A percentile compares a stretch with the other conserved stretches of the same genome.
Evolutionary conservation across 2,113 vertebrate species (phyloP).

Genomic region (Campylomormyrus tamandua): DNA sequence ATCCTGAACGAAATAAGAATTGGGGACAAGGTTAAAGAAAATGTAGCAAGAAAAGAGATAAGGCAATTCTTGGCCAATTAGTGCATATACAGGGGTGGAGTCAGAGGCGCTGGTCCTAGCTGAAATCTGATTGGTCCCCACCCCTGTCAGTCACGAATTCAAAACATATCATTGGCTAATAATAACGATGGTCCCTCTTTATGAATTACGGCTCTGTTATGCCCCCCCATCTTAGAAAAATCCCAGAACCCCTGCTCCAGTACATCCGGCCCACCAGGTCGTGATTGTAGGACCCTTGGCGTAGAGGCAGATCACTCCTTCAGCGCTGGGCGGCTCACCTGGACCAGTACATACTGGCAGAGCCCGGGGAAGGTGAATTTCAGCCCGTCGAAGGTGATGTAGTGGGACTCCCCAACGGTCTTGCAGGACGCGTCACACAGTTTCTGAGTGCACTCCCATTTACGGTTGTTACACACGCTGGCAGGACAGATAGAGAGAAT

Average conservation of each 20-base stretch:
- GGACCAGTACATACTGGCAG: conserved; percentile 85
- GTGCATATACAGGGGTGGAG: neutral
- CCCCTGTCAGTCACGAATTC: neutral
- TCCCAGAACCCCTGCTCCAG: neutral
- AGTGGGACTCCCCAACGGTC: conserved; percentile 74
- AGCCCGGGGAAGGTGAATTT: conserved; percentile 82
- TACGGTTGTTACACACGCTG: conserved; percentile 76
- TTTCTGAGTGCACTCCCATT: conserved; percentile 78
- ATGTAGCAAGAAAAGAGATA: neutral
- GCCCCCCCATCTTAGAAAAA: neutral
- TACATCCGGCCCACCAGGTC: neutral
- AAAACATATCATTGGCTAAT: neutral
- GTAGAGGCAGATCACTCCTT: neutral
- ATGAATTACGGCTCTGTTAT: neutral
- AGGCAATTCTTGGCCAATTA: neutral
- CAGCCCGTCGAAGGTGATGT: conserved; percentile 85
- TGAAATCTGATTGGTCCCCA: neutral
- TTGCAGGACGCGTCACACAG: conserved; percentile 77
- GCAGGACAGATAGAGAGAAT: neutral
- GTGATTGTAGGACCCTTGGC: neutral
- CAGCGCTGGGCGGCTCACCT: conserved; percentile 64
- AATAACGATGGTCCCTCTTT: neutral
- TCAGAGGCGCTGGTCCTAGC: neutral
- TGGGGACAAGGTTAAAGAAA: neutral
- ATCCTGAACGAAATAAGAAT: conserved; percentile 59